Base-by-base conservation (phyloP, 1,140 invertebrate genomes). In the Drosophila insularis region DNA sequence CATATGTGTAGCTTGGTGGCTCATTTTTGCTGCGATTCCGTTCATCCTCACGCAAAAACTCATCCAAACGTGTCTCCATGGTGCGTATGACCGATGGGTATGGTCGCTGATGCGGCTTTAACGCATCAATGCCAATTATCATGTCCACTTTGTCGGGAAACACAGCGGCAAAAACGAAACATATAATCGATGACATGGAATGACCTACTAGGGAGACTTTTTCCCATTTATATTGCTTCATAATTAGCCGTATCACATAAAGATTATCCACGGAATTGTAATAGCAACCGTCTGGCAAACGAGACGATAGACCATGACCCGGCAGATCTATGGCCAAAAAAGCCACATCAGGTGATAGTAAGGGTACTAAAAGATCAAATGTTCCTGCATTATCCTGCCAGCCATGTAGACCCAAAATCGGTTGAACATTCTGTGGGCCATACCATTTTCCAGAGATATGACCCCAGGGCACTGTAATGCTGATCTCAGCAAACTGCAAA, bases 401-500 rank as follows among this genome's bases (percentile, higher is more conserved):
- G 0, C 96, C 96, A 90, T 97, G 96, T 11, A 97, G 70, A 0
- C 94, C 94, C 23, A 97, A 78, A 62, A 96, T 94, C 0, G 96
- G 96, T 64, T 93, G 92, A 6, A 93, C 92, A 71, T 94, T 91
- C 43, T 93, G 92, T n/a, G 93, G 93, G 2, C 95, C 95, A 94
- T 95, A 97, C 91, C 94, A 92, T 92, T 96, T 96, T 68, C 94
- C 95, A 35, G 95, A 94, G 21, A 97, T 93, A 68, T 95, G 93
- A 7, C 96, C 96, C 96, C 95, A 97, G 14, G 96, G 96, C 10
- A 96, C 94, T 8, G 95, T 94, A 78, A 97, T 96, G 78, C 94
- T 91, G 46, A 97, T 92, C 91, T 97, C 96, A 62, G 94, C 92
- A 39, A 95, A 91, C 90, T 91, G 54, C 10, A 68, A 70, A 21